Evolutionary conservation across 1,140 invertebrate genomes (phyloP).

Genomic region (Gryon sp.): DNA sequence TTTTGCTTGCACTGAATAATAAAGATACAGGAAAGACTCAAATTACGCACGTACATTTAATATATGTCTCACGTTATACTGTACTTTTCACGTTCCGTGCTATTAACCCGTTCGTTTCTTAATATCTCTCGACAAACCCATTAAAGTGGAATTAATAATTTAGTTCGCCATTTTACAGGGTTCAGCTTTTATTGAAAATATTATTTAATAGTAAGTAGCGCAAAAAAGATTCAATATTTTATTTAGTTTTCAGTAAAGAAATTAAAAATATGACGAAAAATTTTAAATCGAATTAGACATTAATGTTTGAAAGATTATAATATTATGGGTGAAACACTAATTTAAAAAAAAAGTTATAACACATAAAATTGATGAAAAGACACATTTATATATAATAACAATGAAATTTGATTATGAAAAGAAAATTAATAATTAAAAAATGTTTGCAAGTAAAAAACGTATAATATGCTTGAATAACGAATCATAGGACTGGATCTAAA

Average conservation of each 20-base stretch:
- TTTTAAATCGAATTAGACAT: too few species aligned
- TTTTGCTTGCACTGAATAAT: slow-evolving; percentile 62
- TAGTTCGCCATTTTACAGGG: neutral
- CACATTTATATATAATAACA: too few species aligned
- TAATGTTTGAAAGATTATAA: too few species aligned
- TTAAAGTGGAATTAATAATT: slow-evolving; percentile 14
- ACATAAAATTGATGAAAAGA: too few species aligned
- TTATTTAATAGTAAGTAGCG: too few species aligned
- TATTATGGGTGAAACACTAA: too few species aligned
- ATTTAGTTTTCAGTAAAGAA: too few species aligned
- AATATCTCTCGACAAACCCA: slow-evolving; percentile 5
- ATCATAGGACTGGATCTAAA: slow-evolving; percentile 28
- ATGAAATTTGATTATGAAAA: too few species aligned
- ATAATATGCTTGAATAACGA: neutral
- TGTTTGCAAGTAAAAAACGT: too few species aligned
- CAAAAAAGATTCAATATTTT: neutral
- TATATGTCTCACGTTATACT: slow-evolving; percentile 15
- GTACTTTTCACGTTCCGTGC: slow-evolving; percentile 14
- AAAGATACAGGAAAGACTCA: slow-evolving; percentile 39
- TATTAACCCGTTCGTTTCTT: slow-evolving; percentile 31
- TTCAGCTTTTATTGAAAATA: neutral
- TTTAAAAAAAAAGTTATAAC: too few species aligned
- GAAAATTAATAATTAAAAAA: too few species aligned
- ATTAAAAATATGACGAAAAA: too few species aligned
- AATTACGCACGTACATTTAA: slow-evolving; percentile 49